phyloP scores from a whole-genome alignment of 2,113 vertebrate species.

The Lichenostomus cassidix region DNA sequence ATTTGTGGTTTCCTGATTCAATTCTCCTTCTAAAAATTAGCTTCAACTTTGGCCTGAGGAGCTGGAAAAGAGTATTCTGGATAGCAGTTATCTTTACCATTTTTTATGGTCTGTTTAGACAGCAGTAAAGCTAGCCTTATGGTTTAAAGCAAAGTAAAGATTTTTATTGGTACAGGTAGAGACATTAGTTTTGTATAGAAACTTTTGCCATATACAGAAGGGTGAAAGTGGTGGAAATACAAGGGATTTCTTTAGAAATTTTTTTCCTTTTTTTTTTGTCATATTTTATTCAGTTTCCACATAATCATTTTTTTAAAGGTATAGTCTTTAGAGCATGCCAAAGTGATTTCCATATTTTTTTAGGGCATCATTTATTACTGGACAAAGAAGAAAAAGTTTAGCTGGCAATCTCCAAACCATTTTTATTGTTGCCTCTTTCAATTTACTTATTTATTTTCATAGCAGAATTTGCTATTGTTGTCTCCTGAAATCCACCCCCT shows the following conservation, averaged over 20 bases:
- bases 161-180: not conserved
- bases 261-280: not conserved
- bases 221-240: not conserved
- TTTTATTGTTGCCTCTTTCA: not conserved
- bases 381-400: not conserved
- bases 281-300: not conserved
- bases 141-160: not conserved
- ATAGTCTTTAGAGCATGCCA: not conserved
- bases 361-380: not conserved
- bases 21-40: slow-evolving; percentile 48
- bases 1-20: slow-evolving; percentile 31
- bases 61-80: not conserved
- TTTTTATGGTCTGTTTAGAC: slow-evolving; percentile 48
- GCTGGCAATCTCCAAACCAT: not conserved
- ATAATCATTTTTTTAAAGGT: not conserved
- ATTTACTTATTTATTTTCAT: not conserved
- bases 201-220: not conserved
- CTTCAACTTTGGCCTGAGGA: slow-evolving; percentile 32
- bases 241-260: not conserved
- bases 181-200: not conserved
- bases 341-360: not conserved
- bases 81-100: slow-evolving; percentile 19
- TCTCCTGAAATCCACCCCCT: not conserved
- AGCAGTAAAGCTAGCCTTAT: slow-evolving; percentile 34
- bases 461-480: not conserved